Conservation (phyloP, 2,888 invertebrate species). For the Notocelia uddmanniana region DNA sequence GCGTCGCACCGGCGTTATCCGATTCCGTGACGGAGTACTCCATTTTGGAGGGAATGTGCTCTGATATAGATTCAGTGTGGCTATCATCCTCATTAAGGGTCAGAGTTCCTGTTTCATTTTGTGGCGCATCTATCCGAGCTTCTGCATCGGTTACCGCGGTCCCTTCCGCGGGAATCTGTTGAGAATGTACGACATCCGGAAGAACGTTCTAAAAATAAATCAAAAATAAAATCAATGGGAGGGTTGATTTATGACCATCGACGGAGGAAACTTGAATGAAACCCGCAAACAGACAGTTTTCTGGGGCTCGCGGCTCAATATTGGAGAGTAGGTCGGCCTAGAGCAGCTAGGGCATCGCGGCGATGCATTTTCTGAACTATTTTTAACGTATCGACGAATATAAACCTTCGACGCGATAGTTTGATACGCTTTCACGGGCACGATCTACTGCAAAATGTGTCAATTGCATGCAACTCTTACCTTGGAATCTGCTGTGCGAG, state of each 20-base stretch:
- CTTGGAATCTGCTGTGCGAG: conserved; percentile 70
- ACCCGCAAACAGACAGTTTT: conserved; percentile 28
- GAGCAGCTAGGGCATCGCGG: conserved; percentile 60
- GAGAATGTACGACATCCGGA: conserved; percentile 84
- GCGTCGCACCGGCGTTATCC: conserved; percentile 56
- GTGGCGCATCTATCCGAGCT: conserved; percentile 57
- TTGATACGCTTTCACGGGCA: conserved; percentile 51
- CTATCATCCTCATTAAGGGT: conserved; percentile 61
- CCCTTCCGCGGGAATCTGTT: conserved; percentile 74
- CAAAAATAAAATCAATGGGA: conserved; percentile 68
- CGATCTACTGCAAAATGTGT: conserved; percentile 37
- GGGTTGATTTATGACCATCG: conserved; percentile 49
- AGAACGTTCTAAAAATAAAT: conserved; percentile 84
- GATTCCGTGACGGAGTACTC: conserved; percentile 70
- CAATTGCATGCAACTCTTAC: conserved; percentile 58
- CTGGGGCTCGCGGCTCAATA: conserved; percentile 33
- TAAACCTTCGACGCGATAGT: conserved; percentile 63
- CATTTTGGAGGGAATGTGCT: conserved; percentile 74
- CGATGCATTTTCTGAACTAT: conserved; percentile 71
- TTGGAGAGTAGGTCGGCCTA: conserved; percentile 49
- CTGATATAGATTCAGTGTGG: conserved; percentile 77
- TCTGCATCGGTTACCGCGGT: conserved; percentile 61
- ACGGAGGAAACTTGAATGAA: conserved; percentile 45
- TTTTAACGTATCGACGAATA: conserved; percentile 68
- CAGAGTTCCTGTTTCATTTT: conserved; percentile 53